Base-by-base conservation (phyloP, 2,888 invertebrate genomes). In the Neoscelio sp. region DNA sequence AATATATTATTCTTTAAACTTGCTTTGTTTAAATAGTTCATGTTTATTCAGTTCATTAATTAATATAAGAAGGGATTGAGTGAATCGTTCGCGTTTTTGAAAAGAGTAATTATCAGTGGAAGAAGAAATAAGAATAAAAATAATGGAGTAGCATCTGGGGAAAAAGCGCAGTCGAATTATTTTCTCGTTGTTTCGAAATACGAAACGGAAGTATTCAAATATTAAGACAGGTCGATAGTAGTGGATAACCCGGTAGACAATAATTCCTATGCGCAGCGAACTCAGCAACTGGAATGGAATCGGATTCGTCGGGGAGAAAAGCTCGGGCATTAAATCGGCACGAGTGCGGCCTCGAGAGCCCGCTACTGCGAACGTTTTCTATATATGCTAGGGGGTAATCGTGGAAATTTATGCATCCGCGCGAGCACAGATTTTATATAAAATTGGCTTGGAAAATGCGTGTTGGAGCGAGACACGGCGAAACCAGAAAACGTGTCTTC, bases 351-450 rank as follows among this genome's bases (percentile, higher is more conserved):
- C 50, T 58, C 64, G 64, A 68, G 78, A 78, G 65, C 68, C 50
- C 40, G 38, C 4, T 5, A 13, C 10, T 12, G 38, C 38, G 65
- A 44, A 56, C 44, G 60, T 42, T 77, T 64, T 68, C 54, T 58
- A 33, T 44, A 58, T 54, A 40, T 35, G 35, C 65, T 60, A 42
- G 54, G 42, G 79, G 73, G 80, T 80, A 85, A 86, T 86, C 84
- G 82, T 30, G 81, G 48, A 82, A 85, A 86, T 86, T 85, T 86
- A 86, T 86, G 85, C 83, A 83, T 83, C 82, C 84, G 82, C 82
- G 84, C 80, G 82, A 80, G 67, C 76, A 65, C 67, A 62, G 78
- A 78, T 80, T 80, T 80, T 64, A 78, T 78, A 78, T 68, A 76
- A 68, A 68, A 38, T 35, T 52, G 74, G 17, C 42, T 68, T 42